Conservation (phyloP, 2,113 vertebrate species). For the Anguilla japonica region DNA sequence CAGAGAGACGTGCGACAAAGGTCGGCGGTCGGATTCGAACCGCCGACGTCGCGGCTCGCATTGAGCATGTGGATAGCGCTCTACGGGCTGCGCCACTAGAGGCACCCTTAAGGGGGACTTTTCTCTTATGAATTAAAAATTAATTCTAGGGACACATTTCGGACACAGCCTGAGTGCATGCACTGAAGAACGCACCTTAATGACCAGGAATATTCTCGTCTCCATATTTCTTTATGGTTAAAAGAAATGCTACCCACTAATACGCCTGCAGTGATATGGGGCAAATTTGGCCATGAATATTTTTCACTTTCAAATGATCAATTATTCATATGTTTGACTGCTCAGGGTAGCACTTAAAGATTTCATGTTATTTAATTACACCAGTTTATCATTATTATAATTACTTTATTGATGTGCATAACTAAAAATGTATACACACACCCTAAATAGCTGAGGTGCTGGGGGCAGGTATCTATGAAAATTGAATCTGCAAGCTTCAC, state of each 20-base stretch:
- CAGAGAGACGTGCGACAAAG: too few species aligned
- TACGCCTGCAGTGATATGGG: neutral
- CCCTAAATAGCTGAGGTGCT: too few species aligned
- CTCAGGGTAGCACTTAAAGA: neutral
- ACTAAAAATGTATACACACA: too few species aligned
- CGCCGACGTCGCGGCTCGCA: too few species aligned
- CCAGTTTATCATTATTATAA: too few species aligned
- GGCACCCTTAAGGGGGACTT: neutral
- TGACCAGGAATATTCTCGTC: neutral
- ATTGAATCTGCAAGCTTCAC: too few species aligned
- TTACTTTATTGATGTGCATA: too few species aligned
- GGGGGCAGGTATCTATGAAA: too few species aligned
- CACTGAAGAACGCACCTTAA: neutral
- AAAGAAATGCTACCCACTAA: neutral
- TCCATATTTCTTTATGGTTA: neutral
- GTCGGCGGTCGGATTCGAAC: too few species aligned
- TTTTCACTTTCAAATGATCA: neutral
- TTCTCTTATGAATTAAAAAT: neutral
- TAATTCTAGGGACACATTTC: neutral
- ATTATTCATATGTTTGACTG: neutral
- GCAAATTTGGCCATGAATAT: neutral
- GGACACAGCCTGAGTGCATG: neutral
- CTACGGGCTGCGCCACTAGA: too few species aligned
- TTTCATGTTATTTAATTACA: neutral
- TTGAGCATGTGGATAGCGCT: too few species aligned